Base-by-base conservation (phyloP, 1,140 invertebrate species). In the Physella acuta region DNA sequence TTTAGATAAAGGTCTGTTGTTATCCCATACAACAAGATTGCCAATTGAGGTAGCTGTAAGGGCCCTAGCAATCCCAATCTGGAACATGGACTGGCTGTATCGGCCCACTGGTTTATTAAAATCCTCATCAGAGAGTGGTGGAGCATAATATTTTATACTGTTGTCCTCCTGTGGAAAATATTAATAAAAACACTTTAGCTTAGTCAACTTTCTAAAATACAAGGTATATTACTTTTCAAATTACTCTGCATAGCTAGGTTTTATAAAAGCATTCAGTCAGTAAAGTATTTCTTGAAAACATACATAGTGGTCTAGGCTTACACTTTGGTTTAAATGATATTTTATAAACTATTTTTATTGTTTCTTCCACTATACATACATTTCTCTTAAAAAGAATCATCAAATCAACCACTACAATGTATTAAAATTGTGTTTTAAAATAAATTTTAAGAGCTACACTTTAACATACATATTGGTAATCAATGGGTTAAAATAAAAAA, bases 21-120 rank as follows among this genome's bases (percentile, higher is more conserved):
- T 82, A 51, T 84, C 84, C 85, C 84, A 86, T 8, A 86, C 82
- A 16, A 86, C 84, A 16, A 86, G 71, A 59, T 85, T 85, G 36
- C 85, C 85, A 39, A 82, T 75, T 37, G 81, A 84, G 0, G 85
- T 86, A 0, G 81, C 84, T 24, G 84, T 84, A 8, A 86, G 72
- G 30, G 80, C 82, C 36, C 79, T 56, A 5, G 75, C 76, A 36
- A 75, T 82, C 37, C 83, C 78, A 14, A 49, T 70, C 62, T 82
- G 76, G 74, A 82, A 85, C 63, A 86, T 79, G 8, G 83, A 80
- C 74, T 85, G 83, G 65, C 78, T 82, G 71, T 82, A 84, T n/a
- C 77, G 78, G 24, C 85, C 85, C 30, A 86, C 80, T 33, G 79
- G 80, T 72, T 84, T 85, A 69, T 85, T 84, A 71, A 86, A 85